Percentiles rank a stretch among this genome's conserved stretches.
phyloP scores from a whole-genome alignment of 30 jellyfish, hydroid and myxozoan genomes.

The Cassiopea andromeda region DNA sequence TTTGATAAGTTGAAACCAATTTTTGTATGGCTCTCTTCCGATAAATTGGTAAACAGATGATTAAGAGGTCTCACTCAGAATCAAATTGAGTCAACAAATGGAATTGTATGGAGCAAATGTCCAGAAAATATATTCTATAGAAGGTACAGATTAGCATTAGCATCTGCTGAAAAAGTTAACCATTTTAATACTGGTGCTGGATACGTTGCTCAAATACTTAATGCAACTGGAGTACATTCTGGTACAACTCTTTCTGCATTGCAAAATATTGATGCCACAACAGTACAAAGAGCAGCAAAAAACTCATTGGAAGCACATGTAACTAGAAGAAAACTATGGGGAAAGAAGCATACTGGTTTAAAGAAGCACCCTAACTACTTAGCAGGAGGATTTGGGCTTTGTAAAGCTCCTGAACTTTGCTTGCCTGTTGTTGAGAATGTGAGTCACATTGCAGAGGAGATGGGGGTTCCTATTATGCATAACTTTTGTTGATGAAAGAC shows the following conservation, averaged over 20 bases:
- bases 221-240: constrained; percentile 14
- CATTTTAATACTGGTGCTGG: constrained; percentile 46
- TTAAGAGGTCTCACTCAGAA: constrained; percentile 52
- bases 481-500: constrained; percentile 1
- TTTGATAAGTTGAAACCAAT: constrained; percentile 43
- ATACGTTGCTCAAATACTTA: constrained; percentile 25
- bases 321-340: constrained; percentile 3
- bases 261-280: constrained; percentile 37
- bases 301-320: constrained; percentile 6
- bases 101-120: constrained; percentile 54
- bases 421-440: constrained; percentile 7
- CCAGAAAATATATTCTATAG: constrained; percentile 42
- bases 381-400: constrained; percentile 21
- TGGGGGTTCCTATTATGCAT: neutral
- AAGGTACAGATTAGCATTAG: constrained; percentile 21
- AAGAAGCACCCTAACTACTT: constrained; percentile 21
- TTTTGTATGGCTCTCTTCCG: constrained; percentile 24
- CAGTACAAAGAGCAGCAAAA: constrained; percentile 26
- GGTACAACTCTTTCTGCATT: constrained; percentile 21
- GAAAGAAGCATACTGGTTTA: constrained; percentile 20
- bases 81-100: constrained; percentile 47
- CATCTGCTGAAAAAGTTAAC: constrained; percentile 41
- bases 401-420: constrained; percentile 19
- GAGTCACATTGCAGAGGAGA: neutral
- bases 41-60: constrained; percentile 26